phyloP scores from a whole-genome alignment of 2,113 vertebrate genomes.

The Epinephelus cyanopodus region DNA sequence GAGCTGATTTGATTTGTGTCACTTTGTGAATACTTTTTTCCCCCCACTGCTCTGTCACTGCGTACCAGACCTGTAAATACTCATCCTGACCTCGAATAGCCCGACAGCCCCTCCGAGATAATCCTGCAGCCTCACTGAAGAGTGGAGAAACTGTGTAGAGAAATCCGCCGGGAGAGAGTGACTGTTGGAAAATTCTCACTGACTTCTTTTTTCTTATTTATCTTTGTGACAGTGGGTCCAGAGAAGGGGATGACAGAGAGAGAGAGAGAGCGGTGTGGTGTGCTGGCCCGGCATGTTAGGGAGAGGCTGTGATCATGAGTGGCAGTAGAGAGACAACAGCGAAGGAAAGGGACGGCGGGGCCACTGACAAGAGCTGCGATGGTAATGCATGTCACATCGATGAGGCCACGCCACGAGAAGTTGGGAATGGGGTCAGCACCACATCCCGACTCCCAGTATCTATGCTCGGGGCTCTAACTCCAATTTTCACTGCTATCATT shows the following conservation, averaged over 20 bases:
- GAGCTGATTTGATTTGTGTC: slow-evolving; percentile 46
- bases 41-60: neutral
- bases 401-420: slow-evolving; percentile 69
- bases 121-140: slow-evolving; percentile 50
- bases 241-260: slow-evolving; percentile 51
- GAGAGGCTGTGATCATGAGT: slow-evolving; percentile 67
- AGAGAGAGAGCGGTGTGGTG: slow-evolving; percentile 16
- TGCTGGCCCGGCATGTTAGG: slow-evolving; percentile 35
- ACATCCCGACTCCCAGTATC: slow-evolving; percentile 44
- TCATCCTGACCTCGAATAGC: slow-evolving; percentile 55
- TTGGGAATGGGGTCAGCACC: slow-evolving; percentile 69
- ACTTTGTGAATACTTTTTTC: slow-evolving; percentile 22
- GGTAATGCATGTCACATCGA: slow-evolving; percentile 83
- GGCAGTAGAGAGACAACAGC: slow-evolving; percentile 61
- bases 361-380: slow-evolving; percentile 54
- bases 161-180: slow-evolving; percentile 59
- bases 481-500: slow-evolving; percentile 55
- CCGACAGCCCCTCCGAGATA: slow-evolving; percentile 48
- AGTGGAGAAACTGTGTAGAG: slow-evolving; percentile 41
- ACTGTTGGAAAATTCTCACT: slow-evolving; percentile 71
- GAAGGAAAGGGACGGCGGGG: slow-evolving; percentile 31
- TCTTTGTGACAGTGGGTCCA: slow-evolving; percentile 63
- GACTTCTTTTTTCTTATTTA: slow-evolving; percentile 72
- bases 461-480: slow-evolving; percentile 39
- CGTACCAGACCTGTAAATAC: slow-evolving; percentile 54